These are phyloP conservation scores for Eupristina koningsbergeri DNA, from an alignment of 1,140 invertebrate genomes.

Conservation along the genomic window DNA sequence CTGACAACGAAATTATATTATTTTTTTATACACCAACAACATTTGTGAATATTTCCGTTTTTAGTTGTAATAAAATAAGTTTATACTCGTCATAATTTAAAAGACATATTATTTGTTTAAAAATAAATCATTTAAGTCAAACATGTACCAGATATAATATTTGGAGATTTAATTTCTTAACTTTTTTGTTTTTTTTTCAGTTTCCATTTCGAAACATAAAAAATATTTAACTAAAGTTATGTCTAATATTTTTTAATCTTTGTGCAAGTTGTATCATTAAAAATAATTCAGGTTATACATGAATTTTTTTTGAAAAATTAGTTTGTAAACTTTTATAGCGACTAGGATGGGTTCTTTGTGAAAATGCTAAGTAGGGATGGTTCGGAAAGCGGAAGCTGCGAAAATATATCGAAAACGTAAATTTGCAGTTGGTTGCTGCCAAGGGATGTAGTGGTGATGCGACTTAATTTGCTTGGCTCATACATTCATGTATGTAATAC, in stretches of 20 bases:
- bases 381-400: not conserved
- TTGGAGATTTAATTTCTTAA: too few species aligned
- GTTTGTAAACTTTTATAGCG: conserved; percentile 17
- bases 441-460: not conserved
- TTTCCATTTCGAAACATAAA: too few species aligned
- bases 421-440: not conserved
- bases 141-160: too few species aligned
- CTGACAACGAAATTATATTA: too few species aligned
- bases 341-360: not conserved
- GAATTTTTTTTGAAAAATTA: conserved; percentile 13
- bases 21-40: too few species aligned
- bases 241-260: not conserved
- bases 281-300: not conserved
- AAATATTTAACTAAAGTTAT: too few species aligned
- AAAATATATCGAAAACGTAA: conserved; percentile 35
- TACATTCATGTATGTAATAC: conserved; percentile 38
- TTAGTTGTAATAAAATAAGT: too few species aligned
- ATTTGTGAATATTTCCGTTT: too few species aligned
- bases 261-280: not conserved
- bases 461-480: conserved; percentile 29
- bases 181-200: too few species aligned
- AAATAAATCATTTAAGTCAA: too few species aligned
- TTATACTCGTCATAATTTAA: too few species aligned
- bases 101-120: too few species aligned
- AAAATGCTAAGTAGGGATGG: not conserved